Percentiles rank a stretch among this genome's conserved stretches.
Evolutionary conservation across 2,797 vertebrate genomes (phyloP).

Genomic region (Rhabdophis nuchalis): DNA sequence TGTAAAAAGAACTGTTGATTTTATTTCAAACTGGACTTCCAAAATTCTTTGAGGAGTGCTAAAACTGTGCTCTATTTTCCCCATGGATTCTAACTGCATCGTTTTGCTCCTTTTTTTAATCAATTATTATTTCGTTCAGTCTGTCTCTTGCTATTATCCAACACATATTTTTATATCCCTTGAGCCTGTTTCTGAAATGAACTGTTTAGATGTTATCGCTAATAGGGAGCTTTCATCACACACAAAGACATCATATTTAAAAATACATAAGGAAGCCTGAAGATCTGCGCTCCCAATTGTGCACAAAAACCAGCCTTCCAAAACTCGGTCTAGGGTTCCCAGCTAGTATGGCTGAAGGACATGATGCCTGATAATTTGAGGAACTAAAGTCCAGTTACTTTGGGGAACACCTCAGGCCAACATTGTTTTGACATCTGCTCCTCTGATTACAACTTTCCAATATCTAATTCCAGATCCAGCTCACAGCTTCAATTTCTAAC

Average conservation of each 20-base stretch:
- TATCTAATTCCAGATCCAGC: background rate
- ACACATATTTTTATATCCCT: background rate
- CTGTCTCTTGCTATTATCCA: background rate
- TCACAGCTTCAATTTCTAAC: background rate
- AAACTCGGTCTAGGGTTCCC: background rate
- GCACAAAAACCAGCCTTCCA: background rate
- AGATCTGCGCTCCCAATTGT: background rate
- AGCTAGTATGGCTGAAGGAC: background rate
- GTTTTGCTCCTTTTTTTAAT: background rate
- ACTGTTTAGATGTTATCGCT: background rate
- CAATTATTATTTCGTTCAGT: background rate
- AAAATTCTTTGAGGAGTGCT: background rate
- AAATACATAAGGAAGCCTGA: background rate
- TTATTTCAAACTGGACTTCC: background rate
- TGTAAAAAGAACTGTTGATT: background rate
- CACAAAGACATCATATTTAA: background rate
- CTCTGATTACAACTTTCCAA: background rate
- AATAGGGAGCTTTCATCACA: background rate
- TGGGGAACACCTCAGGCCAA: background rate
- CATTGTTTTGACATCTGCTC: background rate
- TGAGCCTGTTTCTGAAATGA: background rate
- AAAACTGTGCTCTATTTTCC: background rate
- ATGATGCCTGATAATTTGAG: background rate
- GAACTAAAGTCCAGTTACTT: background rate
- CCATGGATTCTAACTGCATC: background rate